phyloP scores from a whole-genome alignment of 1,140 invertebrate species.

The Danaus plexippus region DNA sequence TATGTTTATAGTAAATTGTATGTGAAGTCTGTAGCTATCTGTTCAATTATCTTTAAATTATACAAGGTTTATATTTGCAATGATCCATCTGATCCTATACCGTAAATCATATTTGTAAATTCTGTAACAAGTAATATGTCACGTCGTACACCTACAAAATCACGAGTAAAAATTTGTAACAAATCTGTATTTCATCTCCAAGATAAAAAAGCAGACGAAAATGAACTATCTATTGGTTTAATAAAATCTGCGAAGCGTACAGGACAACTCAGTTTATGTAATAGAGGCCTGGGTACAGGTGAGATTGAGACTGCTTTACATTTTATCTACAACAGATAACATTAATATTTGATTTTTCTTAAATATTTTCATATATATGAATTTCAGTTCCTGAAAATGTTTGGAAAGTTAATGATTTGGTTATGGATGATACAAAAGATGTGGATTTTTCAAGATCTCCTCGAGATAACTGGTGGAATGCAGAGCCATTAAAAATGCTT shows the following conservation, averaged over 20 bases:
- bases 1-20: too few relatives aligned
- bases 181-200: conserved; percentile 79
- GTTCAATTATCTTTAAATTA: too few relatives aligned
- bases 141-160: conserved; percentile 59
- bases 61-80: too few relatives aligned
- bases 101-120: too few relatives aligned
- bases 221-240: conserved; percentile 76
- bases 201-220: conserved; percentile 77
- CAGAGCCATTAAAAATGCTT: conserved; percentile 81
- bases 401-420: conserved; percentile 85
- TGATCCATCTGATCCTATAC: too few relatives aligned
- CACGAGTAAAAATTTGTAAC: conserved; percentile 65
- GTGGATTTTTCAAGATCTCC: conserved; percentile 77
- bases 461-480: conserved; percentile 88
- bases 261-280: conserved; percentile 85
- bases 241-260: conserved; percentile 84
- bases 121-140: conserved; percentile 73
- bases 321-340: conserved; percentile 6
- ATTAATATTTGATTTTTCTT: conserved; percentile 1
- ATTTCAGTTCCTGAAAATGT: conserved; percentile 83
- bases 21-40: too few relatives aligned
- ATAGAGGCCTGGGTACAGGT: conserved; percentile 82
- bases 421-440: conserved; percentile 74
- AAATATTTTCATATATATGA: conserved; percentile 6
- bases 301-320: conserved; percentile 29